These are phyloP conservation scores for Drosophila novamexicana DNA, from an alignment of 1,140 invertebrate genomes.

Conservation along the genomic window DNA sequence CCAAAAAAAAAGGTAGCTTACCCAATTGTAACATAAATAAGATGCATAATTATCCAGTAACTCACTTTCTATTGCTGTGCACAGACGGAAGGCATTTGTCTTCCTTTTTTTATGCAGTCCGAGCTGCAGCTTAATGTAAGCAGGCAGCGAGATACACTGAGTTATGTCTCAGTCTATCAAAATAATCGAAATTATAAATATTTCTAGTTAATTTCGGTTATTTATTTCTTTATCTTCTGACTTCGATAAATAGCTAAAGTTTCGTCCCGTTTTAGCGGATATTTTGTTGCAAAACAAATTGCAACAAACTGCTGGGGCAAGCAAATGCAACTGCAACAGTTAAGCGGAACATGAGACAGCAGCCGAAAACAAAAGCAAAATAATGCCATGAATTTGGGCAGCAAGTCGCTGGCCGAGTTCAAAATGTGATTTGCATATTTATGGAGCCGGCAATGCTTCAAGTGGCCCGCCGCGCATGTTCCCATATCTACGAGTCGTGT, in stretches of 20 bases:
- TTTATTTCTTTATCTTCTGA: background rate
- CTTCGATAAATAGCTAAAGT: too few species aligned
- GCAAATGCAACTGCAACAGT: constrained; percentile 15
- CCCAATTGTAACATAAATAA: constrained; percentile 1
- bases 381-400: constrained; percentile 16
- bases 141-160: too few species aligned
- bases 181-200: too few species aligned
- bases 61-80: background rate
- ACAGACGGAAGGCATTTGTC: too few species aligned
- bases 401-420: constrained; percentile 20
- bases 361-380: constrained; percentile 16
- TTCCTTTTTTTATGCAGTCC: too few species aligned
- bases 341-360: constrained; percentile 40
- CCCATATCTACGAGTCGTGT: constrained; percentile 10
- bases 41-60: background rate
- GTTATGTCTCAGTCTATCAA: too few species aligned
- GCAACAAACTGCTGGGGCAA: constrained; percentile 31
- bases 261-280: constrained; percentile 18
- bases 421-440: constrained; percentile 37
- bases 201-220: too few species aligned
- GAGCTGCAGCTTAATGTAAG: too few species aligned
- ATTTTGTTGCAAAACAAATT: constrained; percentile 49
- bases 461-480: constrained; percentile 1
- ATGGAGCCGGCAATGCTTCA: constrained; percentile 24
- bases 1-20: background rate